Conservation (phyloP, 1,140 invertebrate species). For the Lepidurus arcticus region DNA sequence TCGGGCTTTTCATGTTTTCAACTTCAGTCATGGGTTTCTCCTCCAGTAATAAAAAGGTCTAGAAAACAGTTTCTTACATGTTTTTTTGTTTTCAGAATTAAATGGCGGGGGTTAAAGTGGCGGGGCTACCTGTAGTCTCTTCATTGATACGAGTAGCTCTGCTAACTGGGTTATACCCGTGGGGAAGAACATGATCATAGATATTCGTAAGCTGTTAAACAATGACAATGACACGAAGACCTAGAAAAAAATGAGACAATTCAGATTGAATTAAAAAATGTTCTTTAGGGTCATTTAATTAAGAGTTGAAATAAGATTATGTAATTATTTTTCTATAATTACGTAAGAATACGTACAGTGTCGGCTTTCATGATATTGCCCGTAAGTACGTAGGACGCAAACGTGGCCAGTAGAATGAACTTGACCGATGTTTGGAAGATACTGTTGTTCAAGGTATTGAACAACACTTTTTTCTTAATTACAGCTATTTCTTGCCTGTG, state of each 20-base stretch:
- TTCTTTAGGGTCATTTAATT: too few relatives aligned
- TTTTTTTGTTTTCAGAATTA: not conserved
- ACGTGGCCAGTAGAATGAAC: not conserved
- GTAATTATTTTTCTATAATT: conserved; percentile 34
- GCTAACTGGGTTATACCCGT: not conserved
- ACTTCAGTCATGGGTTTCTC: not conserved
- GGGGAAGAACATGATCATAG: conserved; percentile 36
- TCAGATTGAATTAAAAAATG: not conserved
- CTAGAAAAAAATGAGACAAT: not conserved
- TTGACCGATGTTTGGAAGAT: not conserved
- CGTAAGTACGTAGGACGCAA: not conserved
- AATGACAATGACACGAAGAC: not conserved
- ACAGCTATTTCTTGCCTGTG: not conserved
- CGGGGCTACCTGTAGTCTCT: not conserved
- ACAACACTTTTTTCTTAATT: conserved; percentile 37
- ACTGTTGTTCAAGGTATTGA: conserved; percentile 39
- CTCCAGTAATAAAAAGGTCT: not conserved
- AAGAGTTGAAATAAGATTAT: too few relatives aligned
- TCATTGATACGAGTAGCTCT: not conserved
- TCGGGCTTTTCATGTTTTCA: not conserved
- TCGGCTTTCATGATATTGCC: conserved; percentile 1
- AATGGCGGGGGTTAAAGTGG: not conserved
- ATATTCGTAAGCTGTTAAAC: conserved; percentile 30
- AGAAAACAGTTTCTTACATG: not conserved
- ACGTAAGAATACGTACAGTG: conserved; percentile 1